Evolutionary conservation across 2,888 invertebrate genomes (phyloP).

Genomic region (Podotricha telesiphe): DNA sequence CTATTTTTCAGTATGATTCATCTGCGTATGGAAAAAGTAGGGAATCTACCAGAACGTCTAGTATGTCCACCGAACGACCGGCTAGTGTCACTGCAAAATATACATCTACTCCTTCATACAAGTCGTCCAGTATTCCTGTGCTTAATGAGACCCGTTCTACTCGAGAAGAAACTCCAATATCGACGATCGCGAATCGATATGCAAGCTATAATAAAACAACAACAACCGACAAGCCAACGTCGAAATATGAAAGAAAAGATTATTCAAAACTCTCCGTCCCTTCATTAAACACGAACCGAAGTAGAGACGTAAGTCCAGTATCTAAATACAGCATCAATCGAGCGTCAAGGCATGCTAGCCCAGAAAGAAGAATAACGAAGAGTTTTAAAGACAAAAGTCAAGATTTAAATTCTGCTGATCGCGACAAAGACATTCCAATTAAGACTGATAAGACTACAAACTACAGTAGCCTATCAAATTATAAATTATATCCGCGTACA

Average conservation of each 20-base stretch:
- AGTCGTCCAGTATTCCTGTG: conserved; percentile 78
- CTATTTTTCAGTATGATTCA: conserved; percentile 72
- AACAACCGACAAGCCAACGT: conserved; percentile 51
- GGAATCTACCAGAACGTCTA: conserved; percentile 59
- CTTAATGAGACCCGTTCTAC: conserved; percentile 62
- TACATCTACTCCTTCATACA: conserved; percentile 69
- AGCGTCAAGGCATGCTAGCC: conserved; percentile 77
- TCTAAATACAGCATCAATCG: conserved; percentile 73
- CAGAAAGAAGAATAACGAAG: conserved; percentile 72
- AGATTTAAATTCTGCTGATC: conserved; percentile 83
- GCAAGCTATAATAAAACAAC: conserved; percentile 64
- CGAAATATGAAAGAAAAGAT: conserved; percentile 74
- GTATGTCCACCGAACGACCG: conserved; percentile 61
- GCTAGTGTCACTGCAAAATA: conserved; percentile 78
- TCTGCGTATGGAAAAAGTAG: conserved; percentile 70
- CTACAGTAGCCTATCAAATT: conserved; percentile 77
- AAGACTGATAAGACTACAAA: conserved; percentile 82
- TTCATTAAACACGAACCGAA: conserved; percentile 62
- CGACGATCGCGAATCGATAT: conserved; percentile 73
- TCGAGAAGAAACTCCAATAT: conserved; percentile 73
- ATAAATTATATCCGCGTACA: conserved; percentile 81
- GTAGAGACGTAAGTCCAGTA: conserved; percentile 84
- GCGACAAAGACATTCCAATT: conserved; percentile 82
- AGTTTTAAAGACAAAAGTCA: conserved; percentile 74
- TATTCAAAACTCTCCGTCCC: conserved; percentile 77